Base-by-base conservation (phyloP, 2,888 invertebrate genomes). In the Trissonchulus latispiculum region DNA sequence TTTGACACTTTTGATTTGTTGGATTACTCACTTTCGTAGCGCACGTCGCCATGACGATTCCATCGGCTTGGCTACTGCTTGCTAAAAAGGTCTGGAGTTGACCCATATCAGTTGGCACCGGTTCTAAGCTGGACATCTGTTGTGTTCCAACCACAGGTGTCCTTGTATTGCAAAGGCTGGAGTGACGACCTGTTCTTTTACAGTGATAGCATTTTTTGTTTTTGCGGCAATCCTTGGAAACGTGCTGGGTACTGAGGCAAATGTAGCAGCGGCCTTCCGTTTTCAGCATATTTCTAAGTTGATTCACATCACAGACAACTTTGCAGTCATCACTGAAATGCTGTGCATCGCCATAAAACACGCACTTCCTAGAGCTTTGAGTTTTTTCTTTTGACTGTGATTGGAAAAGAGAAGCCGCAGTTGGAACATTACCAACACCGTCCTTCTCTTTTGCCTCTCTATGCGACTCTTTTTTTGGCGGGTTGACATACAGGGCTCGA, bases 241-340 rank as follows among this genome's bases (percentile, higher is more conserved):
- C 18, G 33, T 64, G 64, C 8, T 33, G 8, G 8, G 8, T 15
- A 15, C 64, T 29, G 8, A 64, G 28, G 64, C 64, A 64, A 15
- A 8, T 64, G 28, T 15, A 64, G 64, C 64, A 64, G 8, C 28
- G 8, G 8, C 28, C 28, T 64, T 15, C 8, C 28, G 8, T n/a
- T 15, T 8, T 15, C 8, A 64, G 33, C 18, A 28, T 31, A 8
- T 31, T 3, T 28, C 28, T 28, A 15, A 8, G 64, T 29, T 15
- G 8, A 15, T 3, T 8, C 29, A 64, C 8, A 18, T 28, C 33
- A 15, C 15, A 15, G 15, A 64, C 64, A 15, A 15, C 15, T 33
- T n/a, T 28, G 64, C 64, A 64, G 8, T 64, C 64, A 29, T 64
- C 64, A 64, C 64, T 64, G 33, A 64, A 64, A 33, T 64, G 64